Base-by-base conservation (phyloP, 2,797 vertebrate species). In the Sternotherus odoratus region DNA sequence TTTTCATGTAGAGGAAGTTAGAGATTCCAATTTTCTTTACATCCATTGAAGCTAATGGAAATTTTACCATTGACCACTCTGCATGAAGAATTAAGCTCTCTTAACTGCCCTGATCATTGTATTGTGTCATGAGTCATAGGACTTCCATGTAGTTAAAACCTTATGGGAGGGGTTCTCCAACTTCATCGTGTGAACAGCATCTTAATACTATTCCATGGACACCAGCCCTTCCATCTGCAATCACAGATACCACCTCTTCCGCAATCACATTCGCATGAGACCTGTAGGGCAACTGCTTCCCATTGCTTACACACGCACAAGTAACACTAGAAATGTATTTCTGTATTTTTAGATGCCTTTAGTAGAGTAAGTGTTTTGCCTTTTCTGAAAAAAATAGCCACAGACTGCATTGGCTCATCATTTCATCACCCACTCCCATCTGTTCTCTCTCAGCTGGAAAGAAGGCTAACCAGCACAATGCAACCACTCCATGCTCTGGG, bases 371-470 rank as follows among this genome's bases (percentile, higher is more conserved):
- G 17, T 75, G 23, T 2, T 0, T 15, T 83, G 39, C 21, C 36
- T 17, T 89, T 11, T 4, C 7, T 83, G 56, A 5, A 24, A 57
- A 5, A n/a, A 46, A 85, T 89, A 96, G 87, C 94, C 90, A 88
- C 79, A 57, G 82, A 86, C 92, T 91, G 89, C 30, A 4, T 82
- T 88, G 60, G 69, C 69, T 93, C 83, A 3, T 89, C 87, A 87
- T 88, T 91, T 92, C 88, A 91, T 86, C 94, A 93, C 96, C 96
- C 80, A 97, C 96, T 95, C 86, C 96, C 96, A 96, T 97, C 91
- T 96, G 96, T 80, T 97, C 90, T 91, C 93, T 84, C 78, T 94
- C 93, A 95, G 84, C 94, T 97, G 96, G 89, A 94, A 96, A 88
- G 24, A 87, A 83, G 90, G 92, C 88, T 87, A 93, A 17, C 6